Evolutionary conservation across 2,888 invertebrate genomes (phyloP).

Genomic region (Halictus ligatus): DNA sequence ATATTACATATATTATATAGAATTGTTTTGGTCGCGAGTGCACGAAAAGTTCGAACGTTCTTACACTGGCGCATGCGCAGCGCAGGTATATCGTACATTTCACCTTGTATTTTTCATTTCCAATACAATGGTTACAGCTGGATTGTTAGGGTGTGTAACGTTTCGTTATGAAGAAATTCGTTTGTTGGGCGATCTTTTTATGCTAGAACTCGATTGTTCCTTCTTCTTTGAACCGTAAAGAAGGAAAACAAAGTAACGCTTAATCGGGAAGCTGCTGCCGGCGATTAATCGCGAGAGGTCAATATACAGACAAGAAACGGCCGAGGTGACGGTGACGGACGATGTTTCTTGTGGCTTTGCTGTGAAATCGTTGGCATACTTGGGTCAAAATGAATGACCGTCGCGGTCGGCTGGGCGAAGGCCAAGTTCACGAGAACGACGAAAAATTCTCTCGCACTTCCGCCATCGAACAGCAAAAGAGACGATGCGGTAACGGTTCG

Average conservation of each 20-base stretch:
- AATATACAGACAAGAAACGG: conserved; percentile 9
- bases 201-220: neutral
- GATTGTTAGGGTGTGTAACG: no score
- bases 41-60: neutral
- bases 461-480: conserved; percentile 36
- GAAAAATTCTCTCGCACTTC: conserved; percentile 54
- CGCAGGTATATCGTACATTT: neutral
- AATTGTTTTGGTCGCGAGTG: neutral
- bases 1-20: neutral
- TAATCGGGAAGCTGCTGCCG: neutral
- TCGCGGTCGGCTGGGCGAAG: conserved; percentile 33
- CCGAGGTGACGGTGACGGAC: conserved; percentile 7
- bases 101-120: neutral
- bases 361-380: conserved; percentile 29
- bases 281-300: conserved; percentile 12
- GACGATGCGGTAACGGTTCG: conserved; percentile 29
- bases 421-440: conserved; percentile 34
- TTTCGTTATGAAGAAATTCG: neutral
- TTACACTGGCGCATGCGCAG: neutral
- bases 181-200: neutral
- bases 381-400: conserved; percentile 39
- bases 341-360: conserved; percentile 17
- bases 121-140: neutral
- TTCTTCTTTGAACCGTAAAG: neutral
- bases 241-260: neutral